Conservation (phyloP, 2,888 invertebrate genomes). For the Arrhopalites spinosus region DNA sequence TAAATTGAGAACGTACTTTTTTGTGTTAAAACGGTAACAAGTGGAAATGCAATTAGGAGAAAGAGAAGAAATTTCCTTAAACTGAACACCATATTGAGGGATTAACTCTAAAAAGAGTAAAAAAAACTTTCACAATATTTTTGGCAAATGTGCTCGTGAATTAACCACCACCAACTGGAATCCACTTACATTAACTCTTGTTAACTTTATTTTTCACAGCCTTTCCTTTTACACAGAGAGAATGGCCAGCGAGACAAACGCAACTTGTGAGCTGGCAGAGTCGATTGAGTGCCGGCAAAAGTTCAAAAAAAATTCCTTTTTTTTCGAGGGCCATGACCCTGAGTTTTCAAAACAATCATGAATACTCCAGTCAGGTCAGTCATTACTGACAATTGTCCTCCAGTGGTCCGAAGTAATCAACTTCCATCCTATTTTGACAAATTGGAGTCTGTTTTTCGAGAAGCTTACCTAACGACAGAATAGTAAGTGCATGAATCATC, state of each 20-base stretch:
- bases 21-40: slow-evolving; percentile 49
- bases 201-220: too few species aligned
- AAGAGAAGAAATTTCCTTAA: slow-evolving; percentile 51
- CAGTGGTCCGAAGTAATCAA: slow-evolving; percentile 29
- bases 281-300: slow-evolving; percentile 1
- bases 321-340: too few species aligned
- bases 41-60: slow-evolving; percentile 53
- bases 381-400: slow-evolving; percentile 9
- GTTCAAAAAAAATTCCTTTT: too few species aligned
- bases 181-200: too few species aligned
- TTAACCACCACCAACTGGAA: background rate
- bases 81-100: slow-evolving; percentile 38
- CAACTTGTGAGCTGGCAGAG: background rate
- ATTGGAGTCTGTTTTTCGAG: slow-evolving; percentile 40
- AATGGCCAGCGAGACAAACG: background rate
- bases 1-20: slow-evolving; percentile 47
- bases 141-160: background rate
- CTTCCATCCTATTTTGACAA: slow-evolving; percentile 24
- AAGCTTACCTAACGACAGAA: slow-evolving; percentile 39
- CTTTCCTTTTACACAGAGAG: background rate
- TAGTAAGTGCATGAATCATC: slow-evolving; percentile 38
- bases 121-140: background rate
- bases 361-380: slow-evolving; percentile 26
- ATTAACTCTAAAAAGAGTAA: slow-evolving; percentile 1
- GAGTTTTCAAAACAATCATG: background rate